Evolutionary conservation across 2,113 vertebrate genomes (phyloP).

Genomic region (Hippopotamus amphibius): DNA sequence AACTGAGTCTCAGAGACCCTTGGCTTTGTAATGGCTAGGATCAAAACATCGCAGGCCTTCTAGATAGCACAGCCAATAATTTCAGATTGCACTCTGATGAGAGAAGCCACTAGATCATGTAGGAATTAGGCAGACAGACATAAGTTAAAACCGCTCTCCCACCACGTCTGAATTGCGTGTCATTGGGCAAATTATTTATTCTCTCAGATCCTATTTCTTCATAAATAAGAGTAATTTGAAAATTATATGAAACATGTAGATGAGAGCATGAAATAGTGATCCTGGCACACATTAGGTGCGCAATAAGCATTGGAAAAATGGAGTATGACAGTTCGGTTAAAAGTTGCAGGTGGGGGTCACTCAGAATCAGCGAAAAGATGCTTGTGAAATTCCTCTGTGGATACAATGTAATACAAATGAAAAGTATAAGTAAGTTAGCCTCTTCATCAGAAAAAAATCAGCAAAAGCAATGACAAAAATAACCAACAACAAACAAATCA

Average conservation of each 20-base stretch:
- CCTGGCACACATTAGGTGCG: background rate
- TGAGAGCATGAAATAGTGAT: slow-evolving; percentile 13
- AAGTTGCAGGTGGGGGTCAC: background rate
- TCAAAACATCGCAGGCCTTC: background rate
- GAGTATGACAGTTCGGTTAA: background rate
- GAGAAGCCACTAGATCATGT: background rate
- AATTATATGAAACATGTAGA: background rate
- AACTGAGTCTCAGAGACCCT: background rate
- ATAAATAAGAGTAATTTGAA: slow-evolving; percentile 17
- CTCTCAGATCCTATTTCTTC: background rate
- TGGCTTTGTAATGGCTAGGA: background rate
- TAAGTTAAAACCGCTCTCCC: background rate
- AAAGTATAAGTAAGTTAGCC: background rate
- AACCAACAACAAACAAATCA: background rate
- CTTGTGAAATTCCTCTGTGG: background rate
- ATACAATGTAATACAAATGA: background rate
- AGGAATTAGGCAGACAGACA: background rate
- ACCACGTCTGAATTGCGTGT: background rate
- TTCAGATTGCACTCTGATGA: background rate
- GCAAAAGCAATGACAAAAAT: background rate
- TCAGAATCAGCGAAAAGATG: slow-evolving; percentile 13
- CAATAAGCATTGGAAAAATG: background rate
- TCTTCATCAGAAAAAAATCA: background rate
- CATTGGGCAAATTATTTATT: background rate
- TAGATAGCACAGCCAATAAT: background rate